Evolutionary conservation across 2,888 invertebrate species (phyloP), one percentile per base, ranked within the genome.

Genomic region (Aphelenchoides bicaudatus): DNA sequence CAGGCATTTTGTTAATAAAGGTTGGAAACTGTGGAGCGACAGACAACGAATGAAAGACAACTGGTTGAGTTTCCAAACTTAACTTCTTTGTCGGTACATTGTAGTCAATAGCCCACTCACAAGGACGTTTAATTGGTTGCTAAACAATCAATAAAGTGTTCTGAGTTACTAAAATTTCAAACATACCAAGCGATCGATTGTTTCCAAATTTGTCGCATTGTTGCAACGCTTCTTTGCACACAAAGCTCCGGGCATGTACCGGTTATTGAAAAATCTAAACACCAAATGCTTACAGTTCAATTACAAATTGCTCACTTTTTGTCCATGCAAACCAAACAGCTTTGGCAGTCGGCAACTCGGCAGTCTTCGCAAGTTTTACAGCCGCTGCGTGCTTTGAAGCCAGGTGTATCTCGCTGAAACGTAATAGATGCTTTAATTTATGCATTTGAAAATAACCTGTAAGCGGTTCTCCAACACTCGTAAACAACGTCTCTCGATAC

Each of bases 401-500:
- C 70, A 4, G 78, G 78, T 6, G 74, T 72, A 48, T 78, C 78
- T 34, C 78, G 62, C 73, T 78, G 67, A 50, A 75, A 72, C 49
- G 4, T 10, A 4, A 10, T 19, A 13, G 16, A 21, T 56, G 27
- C 25, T 51, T 43, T 21, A n/a, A n/a, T 21, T 43, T 10, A n/a
- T n/a, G 8, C 49, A 16, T 49, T 28, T 49, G 8, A 39, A 43
- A 39, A 28, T 5, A 6, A 75, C 75, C 70, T 75, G 78, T 34
- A 78, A 62, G 34, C 75, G 61, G 54, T 78, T 75, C 59, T 78
- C 78, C 27, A 78, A 65, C 27, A 78, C 78, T 16, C 76, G 59
- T 29, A 79, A 59, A 62, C 78, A 78, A 34, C 78, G 91, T 10
- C 93, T 84, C 87, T 91, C 91, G 77, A 92, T 87, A 79, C 96